phyloP scores from a whole-genome alignment of 2,888 invertebrate genomes.

The Peribatodes rhomboidaria region DNA sequence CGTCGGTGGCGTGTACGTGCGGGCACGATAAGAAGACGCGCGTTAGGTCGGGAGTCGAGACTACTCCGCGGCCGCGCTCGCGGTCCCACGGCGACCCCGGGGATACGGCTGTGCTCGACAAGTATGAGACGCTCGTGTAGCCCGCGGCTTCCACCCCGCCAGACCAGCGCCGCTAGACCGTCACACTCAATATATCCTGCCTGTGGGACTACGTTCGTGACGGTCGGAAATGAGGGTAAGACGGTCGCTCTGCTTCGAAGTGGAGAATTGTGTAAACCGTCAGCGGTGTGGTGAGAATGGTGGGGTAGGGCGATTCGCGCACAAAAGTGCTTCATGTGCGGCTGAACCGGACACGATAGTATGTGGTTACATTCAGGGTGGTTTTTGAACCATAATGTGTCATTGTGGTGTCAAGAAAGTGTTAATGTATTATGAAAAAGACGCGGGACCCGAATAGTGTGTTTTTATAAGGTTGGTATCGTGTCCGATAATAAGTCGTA shows the following conservation, averaged over 20 bases:
- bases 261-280: background rate
- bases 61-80: slow-evolving; percentile 69
- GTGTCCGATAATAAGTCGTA: slow-evolving; percentile 52
- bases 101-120: slow-evolving; percentile 77
- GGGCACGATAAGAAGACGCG: slow-evolving; percentile 80
- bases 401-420: slow-evolving; percentile 1
- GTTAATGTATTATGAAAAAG: slow-evolving; percentile 1
- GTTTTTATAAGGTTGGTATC: slow-evolving; percentile 28
- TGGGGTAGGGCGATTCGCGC: background rate
- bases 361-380: slow-evolving; percentile 10
- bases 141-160: slow-evolving; percentile 23
- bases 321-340: background rate
- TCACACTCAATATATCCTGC: background rate
- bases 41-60: slow-evolving; percentile 65
- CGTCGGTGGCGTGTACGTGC: slow-evolving; percentile 81
- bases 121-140: slow-evolving; percentile 83
- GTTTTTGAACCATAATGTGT: background rate
- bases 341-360: background rate
- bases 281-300: slow-evolving; percentile 3
- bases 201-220: background rate
- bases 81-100: slow-evolving; percentile 78
- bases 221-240: too few species aligned
- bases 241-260: background rate
- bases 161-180: slow-evolving; percentile 30
- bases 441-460: slow-evolving; percentile 8